phyloP scores from a whole-genome alignment of 2,113 vertebrate species.

The Hipposideros armiger region DNA sequence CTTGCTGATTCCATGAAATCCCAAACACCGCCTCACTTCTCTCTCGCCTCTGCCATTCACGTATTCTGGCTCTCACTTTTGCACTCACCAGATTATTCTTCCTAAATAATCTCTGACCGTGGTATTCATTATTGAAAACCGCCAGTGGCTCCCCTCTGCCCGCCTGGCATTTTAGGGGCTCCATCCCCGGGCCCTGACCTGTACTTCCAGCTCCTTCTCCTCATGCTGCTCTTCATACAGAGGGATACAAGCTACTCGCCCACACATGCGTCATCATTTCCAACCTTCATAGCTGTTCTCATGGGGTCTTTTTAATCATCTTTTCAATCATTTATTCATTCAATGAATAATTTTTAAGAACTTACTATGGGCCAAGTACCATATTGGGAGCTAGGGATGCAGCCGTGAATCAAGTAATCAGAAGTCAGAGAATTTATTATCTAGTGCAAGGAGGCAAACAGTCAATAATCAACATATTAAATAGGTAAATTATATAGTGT shows the following conservation, averaged over 20 bases:
- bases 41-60: not conserved
- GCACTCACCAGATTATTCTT: not conserved
- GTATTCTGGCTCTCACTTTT: not conserved
- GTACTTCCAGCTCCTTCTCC: not conserved
- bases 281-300: not conserved
- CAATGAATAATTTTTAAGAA: not conserved
- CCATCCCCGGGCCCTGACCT: not conserved
- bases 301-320: not conserved
- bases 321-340: not conserved
- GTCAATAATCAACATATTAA: not conserved
- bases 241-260: not conserved
- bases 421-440: not conserved
- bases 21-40: not conserved
- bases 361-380: not conserved
- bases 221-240: not conserved
- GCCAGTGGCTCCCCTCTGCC: not conserved
- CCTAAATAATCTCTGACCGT: not conserved
- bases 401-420: not conserved
- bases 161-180: not conserved
- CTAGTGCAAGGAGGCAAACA: not conserved
- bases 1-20: not conserved
- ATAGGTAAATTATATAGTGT: not conserved
- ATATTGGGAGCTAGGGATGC: not conserved
- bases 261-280: not conserved
- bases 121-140: not conserved